phyloP scores from a whole-genome alignment of 2,888 invertebrate genomes.

The Lasioglossum figueresi region DNA sequence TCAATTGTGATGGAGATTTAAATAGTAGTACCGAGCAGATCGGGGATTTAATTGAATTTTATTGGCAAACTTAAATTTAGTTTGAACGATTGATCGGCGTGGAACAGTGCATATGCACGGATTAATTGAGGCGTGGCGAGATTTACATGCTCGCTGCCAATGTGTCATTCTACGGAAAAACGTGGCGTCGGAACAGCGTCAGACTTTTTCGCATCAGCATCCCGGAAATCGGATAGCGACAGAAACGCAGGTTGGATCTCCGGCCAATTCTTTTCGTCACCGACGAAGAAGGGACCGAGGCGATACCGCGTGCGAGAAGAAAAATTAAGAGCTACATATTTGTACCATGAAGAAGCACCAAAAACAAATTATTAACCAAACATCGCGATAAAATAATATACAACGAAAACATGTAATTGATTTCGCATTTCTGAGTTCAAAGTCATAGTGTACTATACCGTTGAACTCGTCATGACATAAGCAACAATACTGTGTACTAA shows the following conservation, averaged over 20 bases:
- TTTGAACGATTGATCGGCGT: conserved; percentile 16
- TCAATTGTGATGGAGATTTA: neutral
- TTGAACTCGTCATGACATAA: no score
- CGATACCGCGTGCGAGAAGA: conserved; percentile 12
- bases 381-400: no score
- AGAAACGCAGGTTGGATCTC: conserved; percentile 25
- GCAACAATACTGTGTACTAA: no score
- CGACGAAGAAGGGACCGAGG: neutral
- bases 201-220: conserved; percentile 37
- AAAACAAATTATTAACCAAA: no score
- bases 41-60: conserved; percentile 33
- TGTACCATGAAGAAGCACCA: no score
- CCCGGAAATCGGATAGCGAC: conserved; percentile 36
- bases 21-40: neutral
- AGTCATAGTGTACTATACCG: no score
- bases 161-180: conserved; percentile 43
- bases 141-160: conserved; percentile 55
- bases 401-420: no score
- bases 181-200: conserved; percentile 35
- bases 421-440: no score
- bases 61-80: conserved; percentile 23
- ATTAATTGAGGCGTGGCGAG: conserved; percentile 48
- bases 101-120: conserved; percentile 40
- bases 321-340: neutral
- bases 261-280: conserved; percentile 37